These are phyloP conservation scores for Heteromormyrus szaboi DNA, from an alignment of 2,797 vertebrate species.

Conservation along the genomic window DNA sequence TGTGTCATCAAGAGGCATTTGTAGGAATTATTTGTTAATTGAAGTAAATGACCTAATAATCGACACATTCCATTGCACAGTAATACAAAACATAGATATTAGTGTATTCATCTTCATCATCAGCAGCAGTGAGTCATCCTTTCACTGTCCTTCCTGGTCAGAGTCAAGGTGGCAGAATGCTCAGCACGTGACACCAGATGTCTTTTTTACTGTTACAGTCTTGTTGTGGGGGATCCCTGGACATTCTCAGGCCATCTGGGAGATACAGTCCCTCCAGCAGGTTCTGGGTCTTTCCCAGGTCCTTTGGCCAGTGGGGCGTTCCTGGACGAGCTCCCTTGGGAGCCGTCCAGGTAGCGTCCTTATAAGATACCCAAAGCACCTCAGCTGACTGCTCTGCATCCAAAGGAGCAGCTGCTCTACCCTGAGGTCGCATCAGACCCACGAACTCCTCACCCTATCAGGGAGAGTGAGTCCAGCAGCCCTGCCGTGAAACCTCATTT, in stretches of 20 bases:
- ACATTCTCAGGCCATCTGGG: background rate
- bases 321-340: background rate
- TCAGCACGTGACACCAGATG: background rate
- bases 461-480: background rate
- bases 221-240: background rate
- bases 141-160: background rate
- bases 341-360: background rate
- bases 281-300: background rate
- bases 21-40: background rate
- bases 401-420: background rate
- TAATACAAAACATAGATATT: background rate
- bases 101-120: background rate
- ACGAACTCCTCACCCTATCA: background rate
- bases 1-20: background rate
- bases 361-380: background rate
- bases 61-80: background rate
- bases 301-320: background rate
- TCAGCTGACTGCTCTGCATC: background rate
- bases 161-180: background rate
- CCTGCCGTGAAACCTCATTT: background rate
- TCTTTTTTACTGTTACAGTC: background rate
- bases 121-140: background rate
- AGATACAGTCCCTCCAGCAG: background rate
- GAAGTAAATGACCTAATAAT: background rate
- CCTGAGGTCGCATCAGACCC: background rate